These are phyloP conservation scores for Boleophthalmus pectinirostris DNA, from an alignment of 2,113 vertebrate species.

Conservation along the genomic window DNA sequence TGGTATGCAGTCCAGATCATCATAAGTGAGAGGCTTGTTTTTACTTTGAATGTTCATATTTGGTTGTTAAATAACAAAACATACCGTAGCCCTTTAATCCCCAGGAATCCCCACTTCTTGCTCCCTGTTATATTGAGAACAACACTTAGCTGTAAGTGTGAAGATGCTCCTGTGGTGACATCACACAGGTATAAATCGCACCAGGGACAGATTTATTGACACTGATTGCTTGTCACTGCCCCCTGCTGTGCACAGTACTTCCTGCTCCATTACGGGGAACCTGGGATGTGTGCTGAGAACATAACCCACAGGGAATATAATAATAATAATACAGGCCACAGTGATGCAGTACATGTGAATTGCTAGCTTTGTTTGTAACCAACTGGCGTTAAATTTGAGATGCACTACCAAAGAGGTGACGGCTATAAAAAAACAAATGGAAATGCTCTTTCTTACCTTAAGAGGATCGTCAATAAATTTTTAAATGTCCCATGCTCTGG, in stretches of 20 bases:
- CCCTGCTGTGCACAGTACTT: slow-evolving; percentile 48
- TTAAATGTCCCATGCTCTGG: too few species aligned
- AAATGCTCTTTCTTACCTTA: too few species aligned
- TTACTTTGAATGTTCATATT: background rate
- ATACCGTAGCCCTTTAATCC: background rate
- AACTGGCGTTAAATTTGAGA: too few species aligned
- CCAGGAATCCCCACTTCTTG: slow-evolving; percentile 16
- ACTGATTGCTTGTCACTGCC: slow-evolving; percentile 59
- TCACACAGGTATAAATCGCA: slow-evolving; percentile 21
- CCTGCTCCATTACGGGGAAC: slow-evolving; percentile 55
- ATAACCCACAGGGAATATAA: slow-evolving; percentile 32
- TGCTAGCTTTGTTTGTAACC: background rate
- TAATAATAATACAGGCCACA: slow-evolving; percentile 20
- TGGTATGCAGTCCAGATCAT: too few species aligned
- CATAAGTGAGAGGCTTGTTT: background rate
- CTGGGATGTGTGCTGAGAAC: slow-evolving; percentile 53
- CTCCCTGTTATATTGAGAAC: background rate
- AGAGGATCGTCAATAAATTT: too few species aligned
- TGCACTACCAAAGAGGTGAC: background rate
- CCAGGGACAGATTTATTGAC: slow-evolving; percentile 28
- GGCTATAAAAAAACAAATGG: too few species aligned
- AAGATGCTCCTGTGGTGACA: slow-evolving; percentile 39
- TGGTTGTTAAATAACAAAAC: background rate
- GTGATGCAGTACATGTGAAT: background rate
- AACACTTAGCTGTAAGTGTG: slow-evolving; percentile 3